Evolutionary conservation across 1,140 invertebrate species (phyloP).

Genomic region (Zaprionus tsacasi): DNA sequence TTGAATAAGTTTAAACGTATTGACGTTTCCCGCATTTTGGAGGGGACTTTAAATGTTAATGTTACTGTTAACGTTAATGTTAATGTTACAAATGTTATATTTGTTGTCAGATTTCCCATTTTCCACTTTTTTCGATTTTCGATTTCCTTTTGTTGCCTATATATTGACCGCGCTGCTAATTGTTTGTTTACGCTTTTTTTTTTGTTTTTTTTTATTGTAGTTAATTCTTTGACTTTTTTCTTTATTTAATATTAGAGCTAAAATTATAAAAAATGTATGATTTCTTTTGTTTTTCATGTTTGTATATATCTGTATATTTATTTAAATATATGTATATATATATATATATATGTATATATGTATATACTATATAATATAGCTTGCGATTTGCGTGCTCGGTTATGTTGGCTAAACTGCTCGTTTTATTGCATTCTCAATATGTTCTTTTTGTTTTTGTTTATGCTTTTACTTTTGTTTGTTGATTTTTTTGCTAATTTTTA

Average conservation of each 20-base stretch:
- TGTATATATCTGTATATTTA: slow-evolving; percentile 19
- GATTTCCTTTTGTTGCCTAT: slow-evolving; percentile 11
- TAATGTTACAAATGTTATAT: slow-evolving; percentile 32
- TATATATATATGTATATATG: slow-evolving; percentile 23
- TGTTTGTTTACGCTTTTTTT: slow-evolving; percentile 33
- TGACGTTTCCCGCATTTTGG: slow-evolving; percentile 33
- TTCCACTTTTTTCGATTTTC: slow-evolving; percentile 1
- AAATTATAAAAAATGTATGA: slow-evolving; percentile 31
- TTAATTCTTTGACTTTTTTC: slow-evolving; percentile 48
- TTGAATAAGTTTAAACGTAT: slow-evolving; percentile 39
- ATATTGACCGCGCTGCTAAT: slow-evolving; percentile 40
- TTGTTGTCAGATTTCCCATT: slow-evolving; percentile 8
- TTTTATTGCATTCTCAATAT: slow-evolving; percentile 19
- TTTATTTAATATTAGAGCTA: slow-evolving; percentile 30
- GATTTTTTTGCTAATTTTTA: slow-evolving; percentile 8
- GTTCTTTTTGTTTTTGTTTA: slow-evolving; percentile 10
- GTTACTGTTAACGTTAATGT: slow-evolving; percentile 15
- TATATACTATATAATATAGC: slow-evolving; percentile 32
- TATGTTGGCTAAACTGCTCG: slow-evolving; percentile 17
- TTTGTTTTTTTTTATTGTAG: slow-evolving; percentile 17
- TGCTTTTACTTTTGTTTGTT: neutral
- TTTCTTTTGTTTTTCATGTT: neutral
- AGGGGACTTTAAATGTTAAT: slow-evolving; percentile 45
- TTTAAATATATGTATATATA: slow-evolving; percentile 27
- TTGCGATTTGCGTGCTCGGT: slow-evolving; percentile 34